These are phyloP conservation scores for Patella pellucida DNA, from an alignment of 2,888 invertebrate species.

Conservation along the genomic window DNA sequence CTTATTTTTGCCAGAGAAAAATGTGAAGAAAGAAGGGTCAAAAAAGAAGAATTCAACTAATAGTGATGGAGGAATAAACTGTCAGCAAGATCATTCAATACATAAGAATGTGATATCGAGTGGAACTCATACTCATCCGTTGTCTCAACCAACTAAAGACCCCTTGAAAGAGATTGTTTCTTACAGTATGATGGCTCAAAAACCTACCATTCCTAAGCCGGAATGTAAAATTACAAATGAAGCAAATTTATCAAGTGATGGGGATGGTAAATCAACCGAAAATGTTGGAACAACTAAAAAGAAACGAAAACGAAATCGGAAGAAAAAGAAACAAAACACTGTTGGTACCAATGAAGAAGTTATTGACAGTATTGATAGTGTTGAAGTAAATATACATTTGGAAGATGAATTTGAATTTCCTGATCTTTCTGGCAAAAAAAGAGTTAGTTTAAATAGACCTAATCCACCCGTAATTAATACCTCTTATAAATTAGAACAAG, in stretches of 20 bases:
- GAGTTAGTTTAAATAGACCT: neutral
- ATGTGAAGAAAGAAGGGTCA: neutral
- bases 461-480: too few relatives aligned
- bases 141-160: neutral
- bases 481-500: too few relatives aligned
- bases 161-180: neutral
- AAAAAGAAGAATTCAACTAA: neutral
- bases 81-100: neutral
- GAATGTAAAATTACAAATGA: neutral
- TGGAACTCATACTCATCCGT: neutral
- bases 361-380: neutral
- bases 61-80: neutral
- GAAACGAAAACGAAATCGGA: neutral
- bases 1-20: neutral
- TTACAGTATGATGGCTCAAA: neutral
- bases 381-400: neutral
- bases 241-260: neutral
- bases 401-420: conserved; percentile 6
- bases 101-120: neutral
- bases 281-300: neutral
- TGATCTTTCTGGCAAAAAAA: neutral
- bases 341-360: neutral
- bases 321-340: neutral
- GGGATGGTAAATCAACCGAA: neutral
- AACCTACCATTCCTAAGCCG: neutral